Conservation (phyloP, 2,888 invertebrate genomes). For the Drosophila nr. fundita region DNA sequence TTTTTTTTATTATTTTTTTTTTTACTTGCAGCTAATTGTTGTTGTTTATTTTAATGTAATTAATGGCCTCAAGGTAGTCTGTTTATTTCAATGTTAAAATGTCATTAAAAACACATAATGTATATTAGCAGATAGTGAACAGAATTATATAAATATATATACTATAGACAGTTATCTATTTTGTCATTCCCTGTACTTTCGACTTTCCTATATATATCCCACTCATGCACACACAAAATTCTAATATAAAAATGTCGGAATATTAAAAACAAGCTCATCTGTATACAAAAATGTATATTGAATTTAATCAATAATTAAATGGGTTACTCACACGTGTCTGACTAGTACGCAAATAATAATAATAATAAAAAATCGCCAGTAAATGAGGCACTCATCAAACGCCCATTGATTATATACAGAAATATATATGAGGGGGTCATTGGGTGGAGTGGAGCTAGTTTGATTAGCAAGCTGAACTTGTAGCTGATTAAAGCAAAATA, state of each 20-base stretch:
- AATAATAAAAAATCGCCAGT: no score
- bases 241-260: not conserved
- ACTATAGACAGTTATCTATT: not conserved
- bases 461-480: slow-evolving; percentile 15
- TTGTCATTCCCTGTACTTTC: not conserved
- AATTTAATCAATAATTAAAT: not conserved
- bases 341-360: not conserved
- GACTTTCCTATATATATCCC: not conserved
- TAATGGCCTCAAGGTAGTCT: not conserved
- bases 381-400: not conserved
- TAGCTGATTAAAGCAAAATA: slow-evolving; percentile 14
- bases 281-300: not conserved
- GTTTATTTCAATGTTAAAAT: not conserved
- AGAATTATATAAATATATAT: not conserved
- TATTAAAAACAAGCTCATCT: not conserved
- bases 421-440: not conserved
- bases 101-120: not conserved
- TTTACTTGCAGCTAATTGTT: not conserved
- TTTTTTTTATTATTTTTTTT: not conserved
- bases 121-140: not conserved
- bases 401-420: not conserved
- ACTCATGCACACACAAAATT: not conserved
- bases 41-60: not conserved
- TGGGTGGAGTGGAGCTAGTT: slow-evolving; percentile 8
- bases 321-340: slow-evolving; percentile 13